phyloP scores from a whole-genome alignment of 1,140 invertebrate species.

The Dendrolimus punctatus region DNA sequence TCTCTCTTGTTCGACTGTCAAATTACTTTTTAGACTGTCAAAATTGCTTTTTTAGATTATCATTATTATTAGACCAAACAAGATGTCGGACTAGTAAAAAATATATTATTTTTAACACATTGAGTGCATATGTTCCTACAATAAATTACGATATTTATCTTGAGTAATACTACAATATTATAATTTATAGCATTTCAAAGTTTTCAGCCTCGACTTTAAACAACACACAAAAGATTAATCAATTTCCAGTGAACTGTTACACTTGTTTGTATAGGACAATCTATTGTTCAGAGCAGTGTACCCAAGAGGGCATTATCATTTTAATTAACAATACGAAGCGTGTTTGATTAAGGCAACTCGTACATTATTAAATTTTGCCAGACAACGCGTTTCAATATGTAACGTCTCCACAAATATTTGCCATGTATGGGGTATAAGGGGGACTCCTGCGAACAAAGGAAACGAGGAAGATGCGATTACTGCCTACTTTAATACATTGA shows the following conservation, averaged over 20 bases:
- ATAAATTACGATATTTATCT: too few species aligned
- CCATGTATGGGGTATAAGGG: constrained; percentile 9
- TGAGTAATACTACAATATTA: too few species aligned
- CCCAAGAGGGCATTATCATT: constrained; percentile 8
- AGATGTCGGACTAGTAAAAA: too few species aligned
- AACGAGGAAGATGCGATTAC: constrained; percentile 19
- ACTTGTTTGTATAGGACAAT: not conserved
- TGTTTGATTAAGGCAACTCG: constrained; percentile 17
- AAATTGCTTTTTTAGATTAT: too few species aligned
- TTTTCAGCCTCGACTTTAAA: too few species aligned
- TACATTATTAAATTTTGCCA: constrained; percentile 20
- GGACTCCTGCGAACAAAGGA: constrained; percentile 14
- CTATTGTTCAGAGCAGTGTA: not conserved
- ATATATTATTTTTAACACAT: too few species aligned
- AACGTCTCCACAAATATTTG: constrained; percentile 26
- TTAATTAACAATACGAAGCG: constrained; percentile 22
- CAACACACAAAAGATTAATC: too few species aligned
- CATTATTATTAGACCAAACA: too few species aligned
- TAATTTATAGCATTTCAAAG: too few species aligned
- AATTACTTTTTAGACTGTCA: too few species aligned
- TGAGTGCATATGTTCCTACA: too few species aligned
- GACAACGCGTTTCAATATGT: constrained; percentile 21
- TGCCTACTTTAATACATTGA: constrained; percentile 18
- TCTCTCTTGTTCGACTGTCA: too few species aligned
- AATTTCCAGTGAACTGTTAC: not conserved